These are phyloP conservation scores for Alouatta palliata DNA, from an alignment of 2,113 vertebrate species.

Conservation along the genomic window DNA sequence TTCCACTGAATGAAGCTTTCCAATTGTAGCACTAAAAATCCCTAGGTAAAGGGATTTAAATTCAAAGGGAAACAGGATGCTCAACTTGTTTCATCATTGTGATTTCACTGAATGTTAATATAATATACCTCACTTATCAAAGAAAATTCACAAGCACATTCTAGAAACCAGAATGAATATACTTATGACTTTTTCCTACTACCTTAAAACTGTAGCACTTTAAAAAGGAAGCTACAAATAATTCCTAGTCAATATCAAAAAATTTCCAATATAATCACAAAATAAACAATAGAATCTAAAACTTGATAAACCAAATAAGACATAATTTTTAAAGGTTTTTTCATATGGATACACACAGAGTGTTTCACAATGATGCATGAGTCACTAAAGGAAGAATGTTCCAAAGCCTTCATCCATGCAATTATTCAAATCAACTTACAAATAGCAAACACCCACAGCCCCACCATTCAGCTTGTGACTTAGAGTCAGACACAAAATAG, in stretches of 20 bases:
- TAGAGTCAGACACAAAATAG: background rate
- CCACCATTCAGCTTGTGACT: background rate
- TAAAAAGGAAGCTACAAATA: background rate
- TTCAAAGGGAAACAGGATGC: background rate
- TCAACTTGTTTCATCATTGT: background rate
- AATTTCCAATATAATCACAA: background rate
- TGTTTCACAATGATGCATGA: background rate
- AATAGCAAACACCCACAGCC: background rate
- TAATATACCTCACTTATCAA: background rate
- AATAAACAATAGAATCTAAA: background rate
- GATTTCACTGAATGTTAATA: background rate
- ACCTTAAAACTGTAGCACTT: background rate
- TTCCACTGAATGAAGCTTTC: background rate
- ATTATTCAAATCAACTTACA: background rate
- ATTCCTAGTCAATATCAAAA: background rate
- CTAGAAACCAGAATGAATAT: background rate
- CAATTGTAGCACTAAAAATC: background rate
- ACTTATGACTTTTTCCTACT: background rate
- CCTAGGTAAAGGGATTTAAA: background rate
- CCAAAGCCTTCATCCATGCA: background rate
- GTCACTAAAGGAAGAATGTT: background rate
- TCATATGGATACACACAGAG: background rate
- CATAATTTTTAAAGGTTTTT: background rate
- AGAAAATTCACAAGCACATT: background rate
- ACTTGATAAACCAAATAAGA: background rate